Conservation (phyloP, 2,797 vertebrate species). For the Vespertilio murinus region DNA sequence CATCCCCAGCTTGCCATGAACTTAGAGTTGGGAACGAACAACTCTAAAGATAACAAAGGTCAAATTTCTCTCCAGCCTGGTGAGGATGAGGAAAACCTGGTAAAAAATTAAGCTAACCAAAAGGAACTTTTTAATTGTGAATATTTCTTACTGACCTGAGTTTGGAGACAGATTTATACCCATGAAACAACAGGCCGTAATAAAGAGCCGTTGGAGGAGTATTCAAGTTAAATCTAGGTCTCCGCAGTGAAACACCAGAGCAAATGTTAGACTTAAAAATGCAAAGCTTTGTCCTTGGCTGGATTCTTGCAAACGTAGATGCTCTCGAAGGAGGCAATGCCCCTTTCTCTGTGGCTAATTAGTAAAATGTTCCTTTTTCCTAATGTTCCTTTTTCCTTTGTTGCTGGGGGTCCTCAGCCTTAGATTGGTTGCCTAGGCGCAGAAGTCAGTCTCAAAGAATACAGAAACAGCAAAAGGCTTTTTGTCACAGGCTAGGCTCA, state of each 20-base stretch:
- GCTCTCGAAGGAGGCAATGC: neutral
- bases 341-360: neutral
- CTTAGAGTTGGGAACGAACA: neutral
- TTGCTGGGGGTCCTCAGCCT: neutral
- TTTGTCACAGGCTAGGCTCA: slow-evolving; percentile 11
- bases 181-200: neutral
- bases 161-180: slow-evolving; percentile 27
- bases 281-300: neutral
- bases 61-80: neutral
- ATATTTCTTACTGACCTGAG: neutral
- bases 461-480: slow-evolving; percentile 40
- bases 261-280: slow-evolving; percentile 15
- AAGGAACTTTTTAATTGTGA: neutral
- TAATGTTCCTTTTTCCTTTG: slow-evolving; percentile 5
- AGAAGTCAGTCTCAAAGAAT: slow-evolving; percentile 44
- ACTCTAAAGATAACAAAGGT: neutral
- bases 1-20: neutral
- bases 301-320: slow-evolving; percentile 21
- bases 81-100: neutral
- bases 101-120: slow-evolving; percentile 22
- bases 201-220: neutral
- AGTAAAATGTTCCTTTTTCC: slow-evolving; percentile 10
- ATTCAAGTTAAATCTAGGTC: slow-evolving; percentile 31
- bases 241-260: slow-evolving; percentile 27
- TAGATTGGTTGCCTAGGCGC: slow-evolving; percentile 11